Evolutionary conservation across 2,888 invertebrate species (phyloP), one percentile per base, ranked within the genome.

Genomic region (Fissipunctia ypsillon): DNA sequence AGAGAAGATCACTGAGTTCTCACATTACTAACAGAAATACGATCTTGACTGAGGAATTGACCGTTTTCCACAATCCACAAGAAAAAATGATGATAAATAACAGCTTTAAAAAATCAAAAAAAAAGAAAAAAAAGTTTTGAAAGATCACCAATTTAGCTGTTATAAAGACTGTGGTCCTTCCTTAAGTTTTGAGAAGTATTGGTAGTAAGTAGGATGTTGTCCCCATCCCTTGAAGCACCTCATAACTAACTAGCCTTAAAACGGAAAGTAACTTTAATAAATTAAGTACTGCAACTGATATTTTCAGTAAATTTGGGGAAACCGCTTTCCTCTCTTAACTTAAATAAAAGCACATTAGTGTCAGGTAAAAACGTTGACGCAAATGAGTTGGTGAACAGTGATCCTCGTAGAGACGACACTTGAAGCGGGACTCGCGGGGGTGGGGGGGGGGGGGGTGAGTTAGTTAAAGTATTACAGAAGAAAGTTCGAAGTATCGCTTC

Each of bases 281-380:
- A 14, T 14, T 14, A n/a, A 50, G n/a, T 52, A 25, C 25, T 52
- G 28, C 19, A 28, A 28, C 9, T 1, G 9, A 28, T 28, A 9
- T 19, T 19, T n/a, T 1, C 5, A 31, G 0, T n/a, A 16, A 6
- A 31, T 45, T n/a, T 19, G 3, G 1, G 28, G 28, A 54, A 54
- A 9, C 9, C 67, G 48, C 57, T 52, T 22, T 12, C 10, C 38
- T 3, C 59, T 41, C 22, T 10, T 70, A 22, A 35, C 83, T 48
- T 69, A 67, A 22, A 43, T 16, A 19, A 38, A 48, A 69, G 43
- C 63, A 70, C 67, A 78, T 83, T 78, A 83, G 22, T 60, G 80
- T 83, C 79, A 83, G 74, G 80, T 83, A 64, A 69, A 81, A 83
- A 56, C 60, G 64, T 64, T 81, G 79, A 73, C 67, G 65, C 45